Percentiles rank a stretch among this genome's conserved stretches.
Evolutionary conservation across 2,113 vertebrate genomes (phyloP).

Genomic region (Epinephelus moara): DNA sequence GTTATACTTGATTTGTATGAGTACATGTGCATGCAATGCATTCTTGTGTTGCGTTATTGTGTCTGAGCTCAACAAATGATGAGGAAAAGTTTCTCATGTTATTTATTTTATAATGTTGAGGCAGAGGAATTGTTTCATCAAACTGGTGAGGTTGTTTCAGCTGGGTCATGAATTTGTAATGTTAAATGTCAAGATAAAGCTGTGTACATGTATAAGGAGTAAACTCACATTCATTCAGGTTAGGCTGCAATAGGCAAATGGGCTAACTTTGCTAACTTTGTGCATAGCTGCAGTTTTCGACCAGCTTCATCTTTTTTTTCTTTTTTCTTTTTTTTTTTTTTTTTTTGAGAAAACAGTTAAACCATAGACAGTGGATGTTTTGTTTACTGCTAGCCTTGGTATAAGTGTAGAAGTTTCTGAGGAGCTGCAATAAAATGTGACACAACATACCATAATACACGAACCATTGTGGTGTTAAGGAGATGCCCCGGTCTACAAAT

Average conservation of each 20-base stretch:
- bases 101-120: background rate
- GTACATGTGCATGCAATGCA: slow-evolving; percentile 36
- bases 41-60: background rate
- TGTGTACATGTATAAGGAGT: no score
- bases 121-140: background rate
- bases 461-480: no score
- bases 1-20: slow-evolving; percentile 17
- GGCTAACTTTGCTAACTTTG: background rate
- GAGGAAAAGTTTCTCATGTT: background rate
- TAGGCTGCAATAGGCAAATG: background rate
- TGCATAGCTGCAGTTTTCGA: background rate
- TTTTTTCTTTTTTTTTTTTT: no score
- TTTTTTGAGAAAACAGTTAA: background rate
- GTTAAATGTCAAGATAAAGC: background rate
- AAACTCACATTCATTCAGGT: background rate
- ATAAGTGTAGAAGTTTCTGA: no score
- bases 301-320: no score
- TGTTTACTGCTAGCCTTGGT: background rate
- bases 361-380: background rate
- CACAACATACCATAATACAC: no score
- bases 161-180: background rate
- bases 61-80: background rate
- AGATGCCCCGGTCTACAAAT: no score
- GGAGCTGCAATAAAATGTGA: no score
- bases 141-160: no score